Percentiles rank a stretch among this genome's conserved stretches.
Evolutionary conservation across 2,797 vertebrate species (phyloP).

Genomic region (Masticophis lateralis): DNA sequence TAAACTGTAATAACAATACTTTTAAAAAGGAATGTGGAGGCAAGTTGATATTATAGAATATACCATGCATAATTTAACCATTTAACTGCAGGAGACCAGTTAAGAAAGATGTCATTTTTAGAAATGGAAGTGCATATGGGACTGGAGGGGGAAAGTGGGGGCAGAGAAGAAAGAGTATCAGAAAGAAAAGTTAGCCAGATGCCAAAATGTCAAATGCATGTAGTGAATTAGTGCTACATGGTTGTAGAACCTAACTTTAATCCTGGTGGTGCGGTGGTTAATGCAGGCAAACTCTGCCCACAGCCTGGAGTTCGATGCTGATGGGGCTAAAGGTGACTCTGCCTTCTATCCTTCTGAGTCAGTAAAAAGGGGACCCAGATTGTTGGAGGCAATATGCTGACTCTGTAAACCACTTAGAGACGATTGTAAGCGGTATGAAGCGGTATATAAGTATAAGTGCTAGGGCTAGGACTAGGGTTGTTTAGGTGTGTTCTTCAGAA

Average conservation of each 20-base stretch:
- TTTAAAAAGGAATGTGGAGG: background rate
- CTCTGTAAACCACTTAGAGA: background rate
- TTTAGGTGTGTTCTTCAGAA: background rate
- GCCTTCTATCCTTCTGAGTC: background rate
- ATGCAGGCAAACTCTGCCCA: background rate
- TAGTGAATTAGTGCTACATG: background rate
- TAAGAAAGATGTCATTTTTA: background rate
- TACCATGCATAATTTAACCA: background rate
- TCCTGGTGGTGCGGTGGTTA: background rate
- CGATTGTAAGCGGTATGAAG: background rate
- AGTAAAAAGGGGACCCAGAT: background rate
- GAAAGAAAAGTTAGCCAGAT: background rate
- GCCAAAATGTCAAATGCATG: background rate
- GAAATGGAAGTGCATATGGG: background rate
- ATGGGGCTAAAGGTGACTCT: background rate
- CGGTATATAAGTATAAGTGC: background rate
- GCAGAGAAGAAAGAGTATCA: background rate
- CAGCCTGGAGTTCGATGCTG: background rate
- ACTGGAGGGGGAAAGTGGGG: accelerated
- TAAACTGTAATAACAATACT: background rate
- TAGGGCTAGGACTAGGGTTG: no score
- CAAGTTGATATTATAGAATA: background rate
- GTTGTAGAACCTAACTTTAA: background rate
- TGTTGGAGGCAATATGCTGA: background rate
- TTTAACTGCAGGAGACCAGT: background rate